These are phyloP conservation scores for Caenorhabditis latens DNA, from an alignment of 1,140 invertebrate species.

Conservation along the genomic window DNA sequence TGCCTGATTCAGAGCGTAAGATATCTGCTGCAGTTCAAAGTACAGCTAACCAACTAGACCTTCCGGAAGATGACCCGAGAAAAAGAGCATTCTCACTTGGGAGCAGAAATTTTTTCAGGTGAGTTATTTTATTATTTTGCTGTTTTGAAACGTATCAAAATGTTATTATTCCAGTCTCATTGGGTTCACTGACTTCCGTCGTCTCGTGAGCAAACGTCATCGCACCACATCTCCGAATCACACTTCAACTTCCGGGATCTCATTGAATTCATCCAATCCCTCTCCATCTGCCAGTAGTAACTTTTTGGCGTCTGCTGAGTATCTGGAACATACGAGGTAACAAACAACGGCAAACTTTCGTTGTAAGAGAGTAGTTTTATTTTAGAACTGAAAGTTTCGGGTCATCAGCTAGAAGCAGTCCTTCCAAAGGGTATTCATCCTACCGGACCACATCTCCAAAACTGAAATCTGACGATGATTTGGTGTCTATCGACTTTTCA, in stretches of 20 bases:
- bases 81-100: constrained; percentile 56
- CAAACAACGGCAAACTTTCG: too few relatives aligned
- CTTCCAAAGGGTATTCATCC: not conserved
- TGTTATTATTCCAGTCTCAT: not conserved
- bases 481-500: constrained; percentile 34
- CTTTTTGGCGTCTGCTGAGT: constrained; percentile 42
- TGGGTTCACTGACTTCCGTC: constrained; percentile 30
- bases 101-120: constrained; percentile 56
- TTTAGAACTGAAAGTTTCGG: constrained; percentile 23
- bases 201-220: constrained; percentile 23
- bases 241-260: constrained; percentile 57
- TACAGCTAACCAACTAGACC: constrained; percentile 22
- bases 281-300: constrained; percentile 57
- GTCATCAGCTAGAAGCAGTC: constrained; percentile 36
- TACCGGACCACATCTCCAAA: not conserved
- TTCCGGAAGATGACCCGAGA: constrained; percentile 48
- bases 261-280: constrained; percentile 41
- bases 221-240: constrained; percentile 41
- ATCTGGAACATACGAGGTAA: constrained; percentile 13
- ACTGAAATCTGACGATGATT: not conserved
- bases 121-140: not conserved
- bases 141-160: not conserved
- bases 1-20: constrained; percentile 8
- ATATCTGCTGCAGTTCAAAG: constrained; percentile 11
- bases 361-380: not conserved